Evolutionary conservation across 2,113 vertebrate genomes (phyloP), one percentile per base, ranked within the genome.

Genomic region (Felis chaus): DNA sequence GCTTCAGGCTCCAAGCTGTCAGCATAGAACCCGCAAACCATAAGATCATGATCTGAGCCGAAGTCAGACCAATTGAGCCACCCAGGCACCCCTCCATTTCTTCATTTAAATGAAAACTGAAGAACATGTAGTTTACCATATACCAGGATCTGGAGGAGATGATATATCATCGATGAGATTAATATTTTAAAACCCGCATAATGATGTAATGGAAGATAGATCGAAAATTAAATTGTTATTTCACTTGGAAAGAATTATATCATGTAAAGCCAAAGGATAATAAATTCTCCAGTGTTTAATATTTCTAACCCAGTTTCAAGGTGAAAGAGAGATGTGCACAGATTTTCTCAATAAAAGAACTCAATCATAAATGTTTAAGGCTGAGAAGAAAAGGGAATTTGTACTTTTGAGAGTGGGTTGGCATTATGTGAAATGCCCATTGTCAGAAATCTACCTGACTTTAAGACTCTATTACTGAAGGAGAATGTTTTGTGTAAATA

Each of bases 301-400:
- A 89, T 92, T 96, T 96, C 27, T 80, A 83, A 41, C 19, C 4
- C n/a, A 55, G 61, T 94, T 94, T 94, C 94, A 95, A 91, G 50
- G 68, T 83, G 25, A 78, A 74, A 82, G 53, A 89, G 29, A 93
- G 27, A 74, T 45, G 5, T 15, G 45, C 25, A 16, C 9, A 81
- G 39, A 45, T 83, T 91, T 89, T 53, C 50, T 68, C 50, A 91
- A 1, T 71, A 83, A 65, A 23, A 57, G 21, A 91, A 78, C 4
- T 41, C 1, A 27, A 15, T 41, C 29, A 19, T 86, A 81, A 19
- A 10, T 55, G 69, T 71, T 78, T 53, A 45, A 48, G 25, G 12
- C n/a, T 69, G 41, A 83, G 50, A 66, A 41, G 76, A 63, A 63
- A 93, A 86, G 82, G 39, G 25, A 53, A 65, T 66, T 15, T 82